phyloP scores from a whole-genome alignment of 2,888 invertebrate genomes.

The Leptinotarsa haldemani region DNA sequence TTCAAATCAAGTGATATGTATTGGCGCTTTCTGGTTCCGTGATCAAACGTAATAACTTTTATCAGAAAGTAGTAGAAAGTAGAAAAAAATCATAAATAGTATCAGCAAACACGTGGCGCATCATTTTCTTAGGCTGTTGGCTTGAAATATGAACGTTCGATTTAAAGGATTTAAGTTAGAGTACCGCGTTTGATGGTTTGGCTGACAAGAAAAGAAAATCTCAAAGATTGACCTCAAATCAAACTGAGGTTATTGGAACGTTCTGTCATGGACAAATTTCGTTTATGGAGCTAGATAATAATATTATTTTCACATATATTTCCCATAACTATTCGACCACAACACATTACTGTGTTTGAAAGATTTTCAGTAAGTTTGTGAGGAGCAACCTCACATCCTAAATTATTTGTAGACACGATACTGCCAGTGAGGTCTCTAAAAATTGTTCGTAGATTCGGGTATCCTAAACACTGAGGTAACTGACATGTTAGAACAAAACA shows the following conservation, averaged over 20 bases:
- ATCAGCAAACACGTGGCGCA: too few relatives aligned
- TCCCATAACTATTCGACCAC: background rate
- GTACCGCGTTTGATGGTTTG: background rate
- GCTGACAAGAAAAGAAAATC: background rate
- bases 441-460: background rate
- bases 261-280: background rate
- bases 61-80: too few relatives aligned
- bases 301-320: background rate
- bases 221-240: background rate
- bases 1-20: too few relatives aligned
- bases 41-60: too few relatives aligned
- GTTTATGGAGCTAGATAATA: background rate
- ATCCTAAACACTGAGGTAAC: background rate
- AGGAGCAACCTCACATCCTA: background rate
- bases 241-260: background rate
- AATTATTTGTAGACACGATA: background rate
- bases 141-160: background rate
- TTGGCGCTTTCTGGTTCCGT: too few relatives aligned
- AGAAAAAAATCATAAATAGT: too few relatives aligned
- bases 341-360: background rate
- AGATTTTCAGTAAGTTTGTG: background rate
- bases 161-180: background rate
- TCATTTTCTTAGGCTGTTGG: background rate
- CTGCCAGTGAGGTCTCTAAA: too few relatives aligned
- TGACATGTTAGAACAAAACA: background rate